Conservation (phyloP, 2,797 vertebrate genomes). For the Neoniphon sammara region DNA sequence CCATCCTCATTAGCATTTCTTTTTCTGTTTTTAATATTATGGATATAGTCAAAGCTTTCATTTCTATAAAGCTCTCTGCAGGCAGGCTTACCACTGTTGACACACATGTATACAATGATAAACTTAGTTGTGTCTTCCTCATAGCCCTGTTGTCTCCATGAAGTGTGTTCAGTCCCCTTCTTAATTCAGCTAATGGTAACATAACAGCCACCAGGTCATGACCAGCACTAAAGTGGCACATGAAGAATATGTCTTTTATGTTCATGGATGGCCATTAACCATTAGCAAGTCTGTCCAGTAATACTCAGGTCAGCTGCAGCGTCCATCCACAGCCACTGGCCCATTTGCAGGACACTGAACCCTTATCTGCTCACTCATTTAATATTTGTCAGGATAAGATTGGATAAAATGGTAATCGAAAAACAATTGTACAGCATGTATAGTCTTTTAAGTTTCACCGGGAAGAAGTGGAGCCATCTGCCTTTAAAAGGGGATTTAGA, state of each 20-base stretch:
- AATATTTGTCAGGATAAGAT: too few species aligned
- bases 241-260: not conserved
- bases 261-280: not conserved
- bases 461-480: too few species aligned
- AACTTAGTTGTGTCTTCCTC: constrained; percentile 21
- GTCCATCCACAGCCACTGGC: too few species aligned
- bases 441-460: too few species aligned
- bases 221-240: not conserved
- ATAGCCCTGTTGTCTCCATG: not conserved
- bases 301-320: not conserved
- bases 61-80: constrained; percentile 13
- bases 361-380: not conserved
- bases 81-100: not conserved
- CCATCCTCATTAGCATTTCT: not conserved
- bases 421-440: not conserved
- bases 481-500: too few species aligned
- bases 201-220: too few species aligned
- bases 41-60: constrained; percentile 1
- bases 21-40: not conserved
- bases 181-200: too few species aligned
- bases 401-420: not conserved
- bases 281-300: not conserved
- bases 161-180: not conserved
- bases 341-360: constrained; percentile 1
- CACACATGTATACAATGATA: not conserved